phyloP scores from a whole-genome alignment of 1,140 invertebrate species.

The Hyphantria cunea region DNA sequence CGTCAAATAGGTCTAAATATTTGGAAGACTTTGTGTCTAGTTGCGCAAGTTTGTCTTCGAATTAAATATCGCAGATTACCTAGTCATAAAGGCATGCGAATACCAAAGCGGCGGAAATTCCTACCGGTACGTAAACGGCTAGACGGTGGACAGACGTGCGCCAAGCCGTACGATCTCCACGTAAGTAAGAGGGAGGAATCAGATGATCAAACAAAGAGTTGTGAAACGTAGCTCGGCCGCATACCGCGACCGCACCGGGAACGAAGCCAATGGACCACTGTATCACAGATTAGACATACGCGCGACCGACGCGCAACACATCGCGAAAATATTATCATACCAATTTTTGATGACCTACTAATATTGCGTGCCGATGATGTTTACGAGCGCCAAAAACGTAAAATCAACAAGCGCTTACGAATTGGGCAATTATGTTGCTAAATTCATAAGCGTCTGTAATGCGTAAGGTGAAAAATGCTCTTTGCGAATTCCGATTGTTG shows the following conservation, averaged over 20 bases:
- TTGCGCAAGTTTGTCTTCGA: slow-evolving; percentile 62
- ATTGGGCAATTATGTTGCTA: too few species aligned
- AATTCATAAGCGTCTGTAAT: too few species aligned
- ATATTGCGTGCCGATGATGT: not conserved
- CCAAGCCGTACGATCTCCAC: slow-evolving; percentile 42
- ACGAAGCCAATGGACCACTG: slow-evolving; percentile 60
- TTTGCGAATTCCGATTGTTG: too few species aligned
- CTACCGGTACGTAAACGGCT: slow-evolving; percentile 63
- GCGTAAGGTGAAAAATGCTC: too few species aligned
- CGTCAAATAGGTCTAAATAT: too few species aligned
- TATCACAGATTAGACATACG: slow-evolving; percentile 40
- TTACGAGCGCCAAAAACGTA: too few species aligned
- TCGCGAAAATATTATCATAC: slow-evolving; percentile 26
- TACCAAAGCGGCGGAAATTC: slow-evolving; percentile 66
- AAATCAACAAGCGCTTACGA: too few species aligned
- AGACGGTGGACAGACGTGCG: slow-evolving; percentile 71
- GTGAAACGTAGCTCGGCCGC: slow-evolving; percentile 56
- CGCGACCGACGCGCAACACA: not conserved
- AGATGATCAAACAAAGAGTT: slow-evolving; percentile 67
- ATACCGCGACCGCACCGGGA: slow-evolving; percentile 57
- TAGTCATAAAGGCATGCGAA: slow-evolving; percentile 60
- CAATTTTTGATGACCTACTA: slow-evolving; percentile 13
- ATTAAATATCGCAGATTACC: slow-evolving; percentile 51
- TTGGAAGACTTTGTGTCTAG: slow-evolving; percentile 54
- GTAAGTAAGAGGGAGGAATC: slow-evolving; percentile 58